A percentile compares a stretch with the other conserved stretches of the same genome.
Evolutionary conservation across 2,888 invertebrate genomes (phyloP).

Genomic region (Pseudolycoriella hygida): DNA sequence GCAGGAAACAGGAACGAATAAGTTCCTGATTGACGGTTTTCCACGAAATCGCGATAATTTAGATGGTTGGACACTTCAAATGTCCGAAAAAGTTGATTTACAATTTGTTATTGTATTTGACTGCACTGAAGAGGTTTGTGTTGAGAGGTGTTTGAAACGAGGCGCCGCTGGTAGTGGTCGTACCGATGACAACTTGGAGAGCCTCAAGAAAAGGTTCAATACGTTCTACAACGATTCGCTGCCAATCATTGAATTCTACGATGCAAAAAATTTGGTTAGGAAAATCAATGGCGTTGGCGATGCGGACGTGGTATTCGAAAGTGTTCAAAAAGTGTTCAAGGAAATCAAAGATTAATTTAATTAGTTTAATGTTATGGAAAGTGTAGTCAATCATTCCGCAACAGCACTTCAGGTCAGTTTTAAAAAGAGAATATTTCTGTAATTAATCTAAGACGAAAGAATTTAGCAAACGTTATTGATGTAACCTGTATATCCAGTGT

Average conservation of each 20-base stretch:
- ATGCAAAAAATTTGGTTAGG: conserved; percentile 47
- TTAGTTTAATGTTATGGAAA: too few species aligned
- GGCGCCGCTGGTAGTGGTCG: conserved; percentile 84
- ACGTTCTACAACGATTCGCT: conserved; percentile 74
- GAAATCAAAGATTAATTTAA: too few species aligned
- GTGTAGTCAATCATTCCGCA: too few species aligned
- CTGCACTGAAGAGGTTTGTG: conserved; percentile 69
- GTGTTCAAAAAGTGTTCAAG: conserved; percentile 34
- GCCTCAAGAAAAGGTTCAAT: conserved; percentile 67
- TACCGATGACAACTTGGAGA: conserved; percentile 84
- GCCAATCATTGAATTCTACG: conserved; percentile 78
- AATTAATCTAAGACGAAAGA: too few species aligned
- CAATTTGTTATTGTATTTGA: conserved; percentile 86
- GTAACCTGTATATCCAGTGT: too few species aligned
- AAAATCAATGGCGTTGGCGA: conserved; percentile 53
- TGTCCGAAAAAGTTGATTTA: conserved; percentile 68
- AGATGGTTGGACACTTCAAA: conserved; percentile 77
- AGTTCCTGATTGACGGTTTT: conserved; percentile 95
- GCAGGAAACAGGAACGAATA: conserved; percentile 40
- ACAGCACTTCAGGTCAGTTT: too few species aligned
- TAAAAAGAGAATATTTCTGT: too few species aligned
- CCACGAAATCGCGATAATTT: conserved; percentile 94
- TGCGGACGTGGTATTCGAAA: conserved; percentile 46
- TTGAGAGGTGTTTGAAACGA: conserved; percentile 66
- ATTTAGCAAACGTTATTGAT: too few species aligned